These are phyloP conservation scores for Magallana ariakensis DNA, from an alignment of 1,140 invertebrate species.

Conservation along the genomic window DNA sequence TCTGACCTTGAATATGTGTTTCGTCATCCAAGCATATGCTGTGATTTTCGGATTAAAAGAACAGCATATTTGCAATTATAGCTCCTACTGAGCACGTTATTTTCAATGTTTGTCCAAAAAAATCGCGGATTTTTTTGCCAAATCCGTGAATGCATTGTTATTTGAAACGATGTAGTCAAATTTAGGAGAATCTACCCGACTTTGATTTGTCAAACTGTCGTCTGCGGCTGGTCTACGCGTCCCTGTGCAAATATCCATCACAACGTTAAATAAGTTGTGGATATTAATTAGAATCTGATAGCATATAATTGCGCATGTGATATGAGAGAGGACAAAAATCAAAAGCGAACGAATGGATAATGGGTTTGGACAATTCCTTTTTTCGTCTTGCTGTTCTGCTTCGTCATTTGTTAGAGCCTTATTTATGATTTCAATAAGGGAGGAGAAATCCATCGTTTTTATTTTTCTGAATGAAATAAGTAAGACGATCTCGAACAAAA, in stretches of 20 bases:
- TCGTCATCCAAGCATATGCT: conserved; percentile 9
- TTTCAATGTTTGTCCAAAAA: not conserved
- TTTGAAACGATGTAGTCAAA: conserved; percentile 12
- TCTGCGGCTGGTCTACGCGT: conserved; percentile 15
- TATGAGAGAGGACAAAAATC: conserved; percentile 36
- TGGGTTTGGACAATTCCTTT: conserved; percentile 20
- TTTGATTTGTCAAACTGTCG: conserved; percentile 36
- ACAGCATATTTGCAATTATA: not conserved
- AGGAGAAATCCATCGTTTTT: not conserved
- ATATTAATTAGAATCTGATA: conserved; percentile 39
- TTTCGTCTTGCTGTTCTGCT: conserved; percentile 12
- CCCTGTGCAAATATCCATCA: conserved; percentile 35
- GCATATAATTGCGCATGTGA: conserved; percentile 24
- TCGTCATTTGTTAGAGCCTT: conserved; percentile 4
- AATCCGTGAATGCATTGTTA: not conserved
- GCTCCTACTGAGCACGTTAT: not conserved
- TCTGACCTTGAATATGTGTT: conserved; percentile 23
- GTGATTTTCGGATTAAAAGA: not conserved
- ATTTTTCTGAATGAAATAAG: conserved; percentile 28
- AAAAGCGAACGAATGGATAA: not conserved
- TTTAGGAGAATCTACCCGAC: conserved; percentile 21
- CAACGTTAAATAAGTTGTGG: not conserved
- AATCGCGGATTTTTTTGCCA: not conserved
- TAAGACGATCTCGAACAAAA: conserved; percentile 21
- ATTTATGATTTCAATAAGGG: conserved; percentile 32